phyloP scores from a whole-genome alignment of 2,888 invertebrate genomes.

The Tenthredo distinguenda region DNA sequence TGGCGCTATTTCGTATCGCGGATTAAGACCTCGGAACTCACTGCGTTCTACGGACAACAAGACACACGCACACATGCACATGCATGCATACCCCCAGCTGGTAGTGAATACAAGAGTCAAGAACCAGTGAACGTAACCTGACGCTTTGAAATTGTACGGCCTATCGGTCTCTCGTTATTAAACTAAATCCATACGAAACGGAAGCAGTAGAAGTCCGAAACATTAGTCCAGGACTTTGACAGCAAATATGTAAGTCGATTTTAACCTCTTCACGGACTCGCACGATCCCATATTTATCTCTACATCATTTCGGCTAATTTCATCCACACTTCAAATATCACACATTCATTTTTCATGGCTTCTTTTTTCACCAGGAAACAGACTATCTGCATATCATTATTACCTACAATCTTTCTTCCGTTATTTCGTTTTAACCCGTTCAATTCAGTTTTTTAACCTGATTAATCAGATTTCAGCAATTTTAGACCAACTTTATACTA shows the following conservation, averaged over 20 bases:
- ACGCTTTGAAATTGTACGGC: background rate
- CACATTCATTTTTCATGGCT: background rate
- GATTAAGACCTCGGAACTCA: background rate
- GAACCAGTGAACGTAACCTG: background rate
- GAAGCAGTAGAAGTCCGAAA: background rate
- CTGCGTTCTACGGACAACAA: background rate
- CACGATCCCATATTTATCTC: background rate
- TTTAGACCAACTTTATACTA: background rate
- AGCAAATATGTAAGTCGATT: slow-evolving; percentile 9
- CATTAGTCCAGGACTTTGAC: background rate
- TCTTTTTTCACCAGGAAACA: background rate
- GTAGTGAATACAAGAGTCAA: background rate
- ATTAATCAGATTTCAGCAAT: background rate
- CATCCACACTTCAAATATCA: background rate
- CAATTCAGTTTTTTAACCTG: background rate
- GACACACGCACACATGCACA: background rate
- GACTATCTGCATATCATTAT: background rate
- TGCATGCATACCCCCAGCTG: background rate
- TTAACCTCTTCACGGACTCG: background rate
- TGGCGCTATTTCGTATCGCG: background rate
- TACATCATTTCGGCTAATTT: background rate
- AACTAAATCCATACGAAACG: background rate
- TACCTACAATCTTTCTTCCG: background rate
- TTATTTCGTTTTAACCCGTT: background rate
- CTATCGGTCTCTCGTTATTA: background rate